Evolutionary conservation across 2,797 vertebrate genomes (phyloP).

Genomic region (Tolypeutes matacus): DNA sequence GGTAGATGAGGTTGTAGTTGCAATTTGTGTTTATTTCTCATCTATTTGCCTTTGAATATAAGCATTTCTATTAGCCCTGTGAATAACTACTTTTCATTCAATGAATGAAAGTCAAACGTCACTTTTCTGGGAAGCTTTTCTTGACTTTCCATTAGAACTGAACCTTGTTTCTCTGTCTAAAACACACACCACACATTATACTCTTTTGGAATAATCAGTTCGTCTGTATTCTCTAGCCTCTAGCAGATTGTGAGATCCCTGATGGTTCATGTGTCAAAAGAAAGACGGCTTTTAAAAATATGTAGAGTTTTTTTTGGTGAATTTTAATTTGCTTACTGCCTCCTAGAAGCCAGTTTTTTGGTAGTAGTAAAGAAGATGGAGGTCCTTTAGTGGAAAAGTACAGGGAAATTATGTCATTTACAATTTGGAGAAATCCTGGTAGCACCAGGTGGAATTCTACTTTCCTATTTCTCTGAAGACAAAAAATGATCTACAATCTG

Average conservation of each 20-base stretch:
- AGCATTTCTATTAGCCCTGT: neutral
- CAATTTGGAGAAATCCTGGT: conserved; percentile 18
- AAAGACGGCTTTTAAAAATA: conserved; percentile 44
- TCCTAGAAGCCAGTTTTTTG: neutral
- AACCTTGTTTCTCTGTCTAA: neutral
- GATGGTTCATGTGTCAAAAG: conserved; percentile 21
- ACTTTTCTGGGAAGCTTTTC: neutral
- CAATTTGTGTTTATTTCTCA: too few relatives aligned
- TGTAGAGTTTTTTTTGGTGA: neutral
- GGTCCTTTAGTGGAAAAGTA: neutral
- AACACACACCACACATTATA: neutral
- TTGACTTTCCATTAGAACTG: conserved; percentile 15
- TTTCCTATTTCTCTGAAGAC: conserved; percentile 69
- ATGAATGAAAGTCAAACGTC: neutral
- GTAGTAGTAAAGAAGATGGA: neutral
- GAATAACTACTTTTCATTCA: conserved; percentile 34
- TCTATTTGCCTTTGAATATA: too few relatives aligned
- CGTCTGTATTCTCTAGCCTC: conserved; percentile 19
- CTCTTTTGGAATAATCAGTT: neutral
- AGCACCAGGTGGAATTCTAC: conserved; percentile 53
- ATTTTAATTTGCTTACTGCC: conserved; percentile 39
- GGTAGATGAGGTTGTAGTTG: too few relatives aligned
- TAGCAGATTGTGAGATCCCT: neutral
- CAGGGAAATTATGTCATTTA: neutral
- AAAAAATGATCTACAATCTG: conserved; percentile 48